Percentiles rank a stretch among this genome's conserved stretches.
Evolutionary conservation across 2,888 invertebrate genomes (phyloP).

Genomic region (Aplocera efformata): DNA sequence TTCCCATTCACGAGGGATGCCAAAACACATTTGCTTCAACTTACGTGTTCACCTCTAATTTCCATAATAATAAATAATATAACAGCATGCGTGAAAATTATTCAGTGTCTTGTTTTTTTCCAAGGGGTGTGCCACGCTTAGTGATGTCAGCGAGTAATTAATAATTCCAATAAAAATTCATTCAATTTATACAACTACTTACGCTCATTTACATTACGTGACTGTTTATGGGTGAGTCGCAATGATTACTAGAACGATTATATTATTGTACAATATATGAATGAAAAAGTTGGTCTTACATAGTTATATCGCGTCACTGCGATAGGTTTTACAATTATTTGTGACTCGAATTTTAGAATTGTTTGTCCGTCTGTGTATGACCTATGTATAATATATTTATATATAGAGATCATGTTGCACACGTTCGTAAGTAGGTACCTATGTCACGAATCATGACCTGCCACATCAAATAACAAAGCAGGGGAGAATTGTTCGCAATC

Average conservation of each 20-base stretch:
- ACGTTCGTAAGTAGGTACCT: no score
- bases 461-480: conserved; percentile 33
- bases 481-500: conserved; percentile 24
- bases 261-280: no score
- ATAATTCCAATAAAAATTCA: conserved; percentile 3
- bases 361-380: no score
- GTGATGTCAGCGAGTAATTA: conserved; percentile 11
- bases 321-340: no score
- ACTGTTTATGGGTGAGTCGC: no score
- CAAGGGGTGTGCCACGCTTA: conserved; percentile 19
- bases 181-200: conserved; percentile 11
- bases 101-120: conserved; percentile 41
- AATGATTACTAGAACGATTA: no score
- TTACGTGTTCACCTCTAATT: conserved; percentile 38
- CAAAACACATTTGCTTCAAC: conserved; percentile 37
- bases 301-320: no score
- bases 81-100: conserved; percentile 46
- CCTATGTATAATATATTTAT: no score
- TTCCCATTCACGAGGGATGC: conserved; percentile 35
- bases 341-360: no score
- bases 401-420: no score
- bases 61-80: conserved; percentile 41
- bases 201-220: no score
- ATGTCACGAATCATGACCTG: conserved; percentile 42
- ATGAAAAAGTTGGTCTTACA: no score